Percentiles rank a stretch among this genome's conserved stretches.
phyloP scores from a whole-genome alignment of 2,113 vertebrate species.

The Hylia prasina region DNA sequence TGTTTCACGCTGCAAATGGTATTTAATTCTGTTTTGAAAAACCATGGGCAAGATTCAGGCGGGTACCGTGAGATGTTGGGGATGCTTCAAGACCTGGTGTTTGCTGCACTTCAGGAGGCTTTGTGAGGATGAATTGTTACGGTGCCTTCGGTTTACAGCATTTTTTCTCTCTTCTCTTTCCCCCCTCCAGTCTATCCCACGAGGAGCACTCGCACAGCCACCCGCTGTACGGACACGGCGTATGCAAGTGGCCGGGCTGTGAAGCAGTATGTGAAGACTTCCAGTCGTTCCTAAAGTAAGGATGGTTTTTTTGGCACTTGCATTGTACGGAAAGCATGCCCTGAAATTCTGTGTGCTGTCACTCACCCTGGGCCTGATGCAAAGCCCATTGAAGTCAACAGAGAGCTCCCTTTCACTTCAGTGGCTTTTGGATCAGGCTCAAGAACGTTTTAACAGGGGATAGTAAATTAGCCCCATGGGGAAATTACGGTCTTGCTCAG shows the following conservation, averaged over 20 bases:
- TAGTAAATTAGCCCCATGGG: constrained; percentile 46
- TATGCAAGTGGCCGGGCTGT: constrained; percentile 99
- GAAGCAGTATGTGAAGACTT: constrained; percentile 97
- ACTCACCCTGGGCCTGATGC: constrained; percentile 12
- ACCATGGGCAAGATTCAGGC: background rate
- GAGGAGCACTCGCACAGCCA: constrained; percentile 91
- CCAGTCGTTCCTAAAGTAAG: constrained; percentile 98
- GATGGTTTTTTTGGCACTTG: constrained; percentile 17
- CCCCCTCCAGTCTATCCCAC: constrained; percentile 78
- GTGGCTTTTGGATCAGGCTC: constrained; percentile 59
- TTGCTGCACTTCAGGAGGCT: background rate
- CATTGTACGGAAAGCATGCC: constrained; percentile 27
- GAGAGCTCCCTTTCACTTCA: constrained; percentile 51
- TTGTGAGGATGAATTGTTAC: background rate
- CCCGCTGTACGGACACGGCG: constrained; percentile 94
- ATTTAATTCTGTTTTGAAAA: constrained; percentile 43
- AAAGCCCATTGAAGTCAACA: constrained; percentile 50
- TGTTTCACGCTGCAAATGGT: background rate
- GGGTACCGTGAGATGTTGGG: background rate
- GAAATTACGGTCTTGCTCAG: constrained; percentile 30
- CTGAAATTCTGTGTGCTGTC: constrained; percentile 1
- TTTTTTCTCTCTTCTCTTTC: background rate
- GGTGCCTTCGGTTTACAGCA: background rate
- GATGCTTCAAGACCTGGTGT: background rate
- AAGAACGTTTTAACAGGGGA: constrained; percentile 53